A percentile compares a stretch with the other conserved stretches of the same genome.
These are phyloP conservation scores for Drosophila kikkawai DNA, from an alignment of 1,140 invertebrate genomes.

Conservation along the genomic window DNA sequence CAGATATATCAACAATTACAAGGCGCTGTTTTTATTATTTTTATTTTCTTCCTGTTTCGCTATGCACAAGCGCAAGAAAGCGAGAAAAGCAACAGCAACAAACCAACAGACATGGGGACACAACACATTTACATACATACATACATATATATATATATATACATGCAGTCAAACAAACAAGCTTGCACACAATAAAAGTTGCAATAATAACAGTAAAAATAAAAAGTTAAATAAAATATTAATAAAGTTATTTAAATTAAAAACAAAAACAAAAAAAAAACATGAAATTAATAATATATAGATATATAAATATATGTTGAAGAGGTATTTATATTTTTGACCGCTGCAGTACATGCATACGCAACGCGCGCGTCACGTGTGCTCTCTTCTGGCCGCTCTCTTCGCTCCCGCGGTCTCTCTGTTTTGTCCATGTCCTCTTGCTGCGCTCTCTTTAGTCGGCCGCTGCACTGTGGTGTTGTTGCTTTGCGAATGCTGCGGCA, in stretches of 20 bases:
- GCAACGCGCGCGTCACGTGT: slow-evolving; percentile 69
- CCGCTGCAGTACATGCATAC: slow-evolving; percentile 22
- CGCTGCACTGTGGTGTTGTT: slow-evolving; percentile 50
- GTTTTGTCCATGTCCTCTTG: not conserved
- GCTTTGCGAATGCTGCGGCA: slow-evolving; percentile 56
- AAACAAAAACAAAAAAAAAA: not conserved
- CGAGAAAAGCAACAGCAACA: slow-evolving; percentile 37
- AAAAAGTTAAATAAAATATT: not conserved
- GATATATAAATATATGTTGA: no score
- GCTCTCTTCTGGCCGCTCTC: slow-evolving; percentile 46
- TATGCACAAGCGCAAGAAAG: slow-evolving; percentile 45
- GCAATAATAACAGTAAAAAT: not conserved
- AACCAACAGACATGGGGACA: slow-evolving; percentile 31
- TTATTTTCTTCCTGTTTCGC: slow-evolving; percentile 52
- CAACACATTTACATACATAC: slow-evolving; percentile 5
- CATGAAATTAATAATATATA: no score
- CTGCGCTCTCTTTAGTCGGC: slow-evolving; percentile 27
- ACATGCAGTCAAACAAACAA: not conserved
- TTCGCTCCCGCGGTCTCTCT: slow-evolving; percentile 23
- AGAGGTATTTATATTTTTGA: not conserved
- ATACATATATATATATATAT: no score
- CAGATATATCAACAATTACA: slow-evolving; percentile 54
- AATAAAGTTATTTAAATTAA: not conserved
- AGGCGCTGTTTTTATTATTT: slow-evolving; percentile 37
- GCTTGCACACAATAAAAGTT: slow-evolving; percentile 1